Conservation (phyloP, 2,113 vertebrate genomes). For the Noturus placidus region DNA sequence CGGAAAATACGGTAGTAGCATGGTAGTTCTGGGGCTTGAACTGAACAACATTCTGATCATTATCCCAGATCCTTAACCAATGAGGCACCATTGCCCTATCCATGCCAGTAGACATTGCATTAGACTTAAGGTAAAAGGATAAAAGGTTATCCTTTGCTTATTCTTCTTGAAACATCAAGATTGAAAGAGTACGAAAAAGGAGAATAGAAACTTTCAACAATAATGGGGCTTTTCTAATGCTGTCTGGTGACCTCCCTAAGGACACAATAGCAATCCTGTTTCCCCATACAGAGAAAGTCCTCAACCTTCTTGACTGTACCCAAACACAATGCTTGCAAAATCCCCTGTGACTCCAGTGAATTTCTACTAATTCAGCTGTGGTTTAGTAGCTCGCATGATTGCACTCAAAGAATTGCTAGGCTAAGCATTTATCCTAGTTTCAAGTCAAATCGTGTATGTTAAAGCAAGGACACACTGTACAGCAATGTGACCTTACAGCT, state of each 20-base stretch:
- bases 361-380: not conserved
- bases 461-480: not conserved
- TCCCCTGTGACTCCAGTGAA: constrained; percentile 18
- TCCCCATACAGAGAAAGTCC: constrained; percentile 19
- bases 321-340: constrained; percentile 15
- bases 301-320: not conserved
- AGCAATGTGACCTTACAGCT: not conserved
- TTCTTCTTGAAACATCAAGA: not conserved
- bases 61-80: not conserved
- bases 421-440: constrained; percentile 12
- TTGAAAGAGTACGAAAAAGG: not conserved
- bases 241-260: constrained; percentile 25
- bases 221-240: constrained; percentile 35
- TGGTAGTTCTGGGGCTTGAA: not conserved
- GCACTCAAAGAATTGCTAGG: constrained; percentile 1
- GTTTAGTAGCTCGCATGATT: not conserved
- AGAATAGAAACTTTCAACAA: constrained; percentile 33
- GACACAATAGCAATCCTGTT: constrained; percentile 20
- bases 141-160: not conserved
- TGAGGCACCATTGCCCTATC: not conserved
- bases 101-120: not conserved
- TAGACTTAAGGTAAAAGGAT: not conserved
- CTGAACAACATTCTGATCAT: not conserved
- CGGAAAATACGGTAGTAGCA: too few relatives aligned
- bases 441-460: not conserved